phyloP scores from a whole-genome alignment of 1,140 invertebrate species.

The Delia radicum region DNA sequence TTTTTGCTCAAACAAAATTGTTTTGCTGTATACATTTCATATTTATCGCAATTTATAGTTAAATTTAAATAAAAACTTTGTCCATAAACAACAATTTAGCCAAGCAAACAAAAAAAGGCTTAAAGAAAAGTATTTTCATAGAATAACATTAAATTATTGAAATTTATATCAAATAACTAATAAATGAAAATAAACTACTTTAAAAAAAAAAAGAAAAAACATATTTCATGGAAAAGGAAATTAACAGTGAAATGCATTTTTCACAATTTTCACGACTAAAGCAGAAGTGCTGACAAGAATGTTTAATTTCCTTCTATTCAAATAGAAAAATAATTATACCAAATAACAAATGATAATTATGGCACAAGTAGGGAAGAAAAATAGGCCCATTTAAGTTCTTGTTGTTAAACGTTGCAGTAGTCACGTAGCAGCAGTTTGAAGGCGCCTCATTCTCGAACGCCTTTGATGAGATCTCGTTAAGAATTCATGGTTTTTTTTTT shows the following conservation, averaged over 20 bases:
- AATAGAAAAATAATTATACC: slow-evolving; percentile 12
- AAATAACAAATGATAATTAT: slow-evolving; percentile 21
- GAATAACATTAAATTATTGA: background rate
- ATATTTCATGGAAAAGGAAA: background rate
- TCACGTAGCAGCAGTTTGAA: slow-evolving; percentile 19
- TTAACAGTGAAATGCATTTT: background rate
- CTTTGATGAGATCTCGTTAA: slow-evolving; percentile 21
- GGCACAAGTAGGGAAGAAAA: background rate
- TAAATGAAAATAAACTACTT: background rate
- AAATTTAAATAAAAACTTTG: background rate
- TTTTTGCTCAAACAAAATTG: background rate
- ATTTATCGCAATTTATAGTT: background rate
- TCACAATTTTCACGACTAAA: background rate
- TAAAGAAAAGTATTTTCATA: background rate
- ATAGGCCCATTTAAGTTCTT: background rate
- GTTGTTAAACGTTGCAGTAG: background rate
- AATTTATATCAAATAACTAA: background rate
- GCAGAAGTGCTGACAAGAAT: background rate
- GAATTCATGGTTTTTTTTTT: slow-evolving; percentile 9
- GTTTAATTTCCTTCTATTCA: slow-evolving; percentile 11
- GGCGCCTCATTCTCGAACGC: slow-evolving; percentile 7
- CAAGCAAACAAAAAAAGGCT: background rate
- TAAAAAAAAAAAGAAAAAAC: background rate
- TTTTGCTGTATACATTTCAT: too few species aligned
- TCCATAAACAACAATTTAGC: background rate